Evolutionary conservation across 1,140 invertebrate genomes (phyloP).

Genomic region (roundworm (Caenorhabditis elegans)): DNA sequence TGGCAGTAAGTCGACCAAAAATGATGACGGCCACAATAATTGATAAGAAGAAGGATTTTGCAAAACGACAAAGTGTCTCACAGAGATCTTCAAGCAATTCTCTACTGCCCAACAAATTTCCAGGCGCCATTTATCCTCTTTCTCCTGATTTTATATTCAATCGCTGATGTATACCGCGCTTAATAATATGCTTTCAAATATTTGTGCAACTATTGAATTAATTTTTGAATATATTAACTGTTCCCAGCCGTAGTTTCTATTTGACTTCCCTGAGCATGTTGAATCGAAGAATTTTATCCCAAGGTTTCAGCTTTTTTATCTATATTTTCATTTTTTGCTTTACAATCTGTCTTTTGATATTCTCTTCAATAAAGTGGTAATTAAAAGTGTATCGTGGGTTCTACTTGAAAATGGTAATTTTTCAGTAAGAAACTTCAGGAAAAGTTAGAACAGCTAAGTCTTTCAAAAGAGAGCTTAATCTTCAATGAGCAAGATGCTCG

Average conservation of each 20-base stretch:
- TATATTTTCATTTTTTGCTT: neutral
- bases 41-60: neutral
- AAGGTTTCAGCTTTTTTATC: too few species aligned
- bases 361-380: constrained; percentile 13
- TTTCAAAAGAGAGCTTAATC: neutral
- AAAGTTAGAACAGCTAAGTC: neutral
- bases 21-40: constrained; percentile 7
- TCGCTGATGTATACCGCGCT: neutral
- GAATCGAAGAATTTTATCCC: neutral
- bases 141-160: constrained; percentile 18
- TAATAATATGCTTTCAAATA: too few species aligned
- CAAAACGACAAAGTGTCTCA: neutral
- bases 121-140: neutral
- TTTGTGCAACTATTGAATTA: too few species aligned
- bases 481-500: neutral
- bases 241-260: too few species aligned
- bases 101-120: neutral
- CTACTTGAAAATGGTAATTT: neutral
- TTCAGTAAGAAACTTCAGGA: neutral
- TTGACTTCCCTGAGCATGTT: too few species aligned
- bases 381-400: neutral
- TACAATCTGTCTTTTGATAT: neutral
- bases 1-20: neutral
- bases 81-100: neutral
- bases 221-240: neutral